These are phyloP conservation scores for Stercorarius parasiticus DNA, from an alignment of 2,113 vertebrate genomes.

Conservation along the genomic window DNA sequence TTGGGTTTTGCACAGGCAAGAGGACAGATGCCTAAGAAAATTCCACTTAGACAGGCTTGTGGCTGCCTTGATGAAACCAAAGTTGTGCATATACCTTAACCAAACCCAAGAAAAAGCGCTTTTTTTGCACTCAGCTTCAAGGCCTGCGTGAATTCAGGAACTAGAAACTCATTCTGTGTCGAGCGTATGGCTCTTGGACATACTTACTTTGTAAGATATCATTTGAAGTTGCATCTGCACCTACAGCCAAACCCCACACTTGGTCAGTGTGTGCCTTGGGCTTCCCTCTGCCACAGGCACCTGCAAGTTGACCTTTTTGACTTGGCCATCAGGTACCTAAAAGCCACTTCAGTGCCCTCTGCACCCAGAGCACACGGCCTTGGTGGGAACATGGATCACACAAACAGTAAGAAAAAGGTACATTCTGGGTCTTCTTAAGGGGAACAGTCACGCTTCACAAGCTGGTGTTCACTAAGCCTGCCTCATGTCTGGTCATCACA, in stretches of 20 bases:
- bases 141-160: neutral
- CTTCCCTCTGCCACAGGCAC: neutral
- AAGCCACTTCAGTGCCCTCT: neutral
- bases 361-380: neutral
- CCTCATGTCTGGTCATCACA: rapidly evolving
- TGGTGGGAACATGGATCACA: rapidly evolving
- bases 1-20: neutral
- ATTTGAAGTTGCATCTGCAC: neutral
- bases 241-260: neutral
- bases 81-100: neutral
- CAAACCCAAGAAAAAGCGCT: neutral
- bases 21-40: neutral
- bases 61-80: neutral
- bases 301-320: neutral
- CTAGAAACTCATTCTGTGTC: neutral
- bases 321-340: neutral
- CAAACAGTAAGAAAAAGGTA: neutral
- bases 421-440: neutral
- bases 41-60: neutral
- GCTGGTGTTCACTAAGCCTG: neutral
- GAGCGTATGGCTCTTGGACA: rapidly evolving
- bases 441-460: neutral
- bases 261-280: too few relatives aligned
- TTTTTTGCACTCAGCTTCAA: neutral
- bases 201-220: neutral